phyloP scores from a whole-genome alignment of 2,113 vertebrate genomes.

The Calyptommatus sinebrachiatus region DNA sequence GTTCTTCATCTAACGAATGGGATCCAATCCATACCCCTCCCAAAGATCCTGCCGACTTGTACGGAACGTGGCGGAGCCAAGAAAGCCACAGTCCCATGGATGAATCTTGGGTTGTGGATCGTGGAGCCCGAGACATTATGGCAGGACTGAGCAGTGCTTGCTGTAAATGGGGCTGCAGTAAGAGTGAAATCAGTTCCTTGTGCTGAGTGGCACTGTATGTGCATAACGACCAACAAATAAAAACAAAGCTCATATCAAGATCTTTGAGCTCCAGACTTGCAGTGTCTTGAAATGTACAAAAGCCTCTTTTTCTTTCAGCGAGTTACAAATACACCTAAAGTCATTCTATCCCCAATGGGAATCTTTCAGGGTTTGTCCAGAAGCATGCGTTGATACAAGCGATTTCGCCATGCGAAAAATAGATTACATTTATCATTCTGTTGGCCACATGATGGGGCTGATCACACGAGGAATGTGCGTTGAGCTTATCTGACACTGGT shows the following conservation, averaged over 20 bases:
- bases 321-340: neutral
- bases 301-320: neutral
- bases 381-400: no score
- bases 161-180: constrained; percentile 85
- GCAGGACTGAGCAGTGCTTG: constrained; percentile 78
- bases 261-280: neutral
- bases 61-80: constrained; percentile 49
- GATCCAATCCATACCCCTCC: constrained; percentile 28
- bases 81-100: constrained; percentile 56
- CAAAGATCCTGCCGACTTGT: constrained; percentile 27
- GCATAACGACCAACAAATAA: neutral
- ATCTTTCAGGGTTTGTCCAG: neutral
- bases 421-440: no score
- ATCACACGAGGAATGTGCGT: no score
- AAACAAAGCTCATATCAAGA: neutral
- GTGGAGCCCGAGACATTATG: constrained; percentile 72
- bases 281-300: neutral
- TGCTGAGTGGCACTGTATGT: constrained; percentile 67
- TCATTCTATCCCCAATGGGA: no score
- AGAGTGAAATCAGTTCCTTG: constrained; percentile 81
- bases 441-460: no score
- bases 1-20: constrained; percentile 36
- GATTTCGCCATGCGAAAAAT: no score
- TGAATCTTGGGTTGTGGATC: constrained; percentile 65
- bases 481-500: no score